phyloP scores from a whole-genome alignment of 2,797 vertebrate genomes.

The Pseudochirops corinnae region DNA sequence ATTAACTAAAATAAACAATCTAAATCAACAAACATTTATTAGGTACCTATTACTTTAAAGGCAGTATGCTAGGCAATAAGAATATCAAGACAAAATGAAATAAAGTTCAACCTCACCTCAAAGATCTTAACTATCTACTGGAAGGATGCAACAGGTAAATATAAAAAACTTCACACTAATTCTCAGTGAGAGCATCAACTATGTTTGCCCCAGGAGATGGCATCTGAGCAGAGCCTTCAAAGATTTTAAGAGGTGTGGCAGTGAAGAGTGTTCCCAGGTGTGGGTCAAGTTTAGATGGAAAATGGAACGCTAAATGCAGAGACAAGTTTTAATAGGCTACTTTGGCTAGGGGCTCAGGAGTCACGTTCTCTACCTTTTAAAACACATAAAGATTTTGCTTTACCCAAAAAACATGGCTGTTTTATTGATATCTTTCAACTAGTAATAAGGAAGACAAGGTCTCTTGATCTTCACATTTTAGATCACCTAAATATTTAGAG shows the following conservation, averaged over 20 bases:
- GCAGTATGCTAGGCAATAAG: not conserved
- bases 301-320: not conserved
- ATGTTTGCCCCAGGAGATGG: not conserved
- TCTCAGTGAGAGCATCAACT: not conserved
- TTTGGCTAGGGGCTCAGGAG: not conserved
- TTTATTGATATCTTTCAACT: not conserved
- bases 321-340: not conserved
- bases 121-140: slow-evolving; percentile 18
- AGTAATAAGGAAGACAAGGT: not conserved
- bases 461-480: not conserved
- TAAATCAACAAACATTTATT: not conserved
- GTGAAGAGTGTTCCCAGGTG: not conserved
- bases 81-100: slow-evolving; percentile 22
- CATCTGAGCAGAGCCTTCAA: not conserved
- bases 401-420: no score
- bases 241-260: not conserved
- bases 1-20: slow-evolving; percentile 11
- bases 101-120: not conserved
- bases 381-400: not conserved
- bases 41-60: not conserved
- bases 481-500: not conserved
- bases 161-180: not conserved
- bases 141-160: not conserved
- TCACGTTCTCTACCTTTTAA: not conserved
- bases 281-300: not conserved